Evolutionary conservation across 2,888 invertebrate genomes (phyloP), one percentile per base, ranked within the genome.

Genomic region (Eustalomyia histrio): DNA sequence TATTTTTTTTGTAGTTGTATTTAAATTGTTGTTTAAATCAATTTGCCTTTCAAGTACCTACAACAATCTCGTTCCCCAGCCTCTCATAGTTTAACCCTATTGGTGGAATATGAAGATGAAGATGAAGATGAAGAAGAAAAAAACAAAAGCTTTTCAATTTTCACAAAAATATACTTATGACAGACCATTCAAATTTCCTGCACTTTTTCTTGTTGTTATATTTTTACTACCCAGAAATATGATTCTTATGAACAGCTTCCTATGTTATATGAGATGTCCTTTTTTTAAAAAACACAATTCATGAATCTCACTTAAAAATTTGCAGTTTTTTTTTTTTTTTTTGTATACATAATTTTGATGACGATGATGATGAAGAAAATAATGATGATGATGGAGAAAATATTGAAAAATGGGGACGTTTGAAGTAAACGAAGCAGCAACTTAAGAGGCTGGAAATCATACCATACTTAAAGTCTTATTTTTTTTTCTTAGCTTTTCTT

Each of bases 101-200:
- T 73, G 53, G 65, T 64, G 21, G 50, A n/a, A 21, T n/a, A 55
- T 55, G 55, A 8, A 17, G 14, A 43, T 12, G n/a, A n/a, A n/a
- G n/a, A n/a, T n/a, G n/a, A n/a, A n/a, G n/a, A n/a, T 14, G 5
- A 24, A 50, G 9, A 5, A 17, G 21, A 57, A 29, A 60, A 63
- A 73, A 71, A 55, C 65, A 71, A 76, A 81, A 72, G 69, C 74
- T 81, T 81, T 81, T 81, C 78, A 81, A 78, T 81, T 81, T 78
- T 71, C 74, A 57, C 39, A 74, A 81, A 78, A 76, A 76, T 71
- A 71, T 75, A 61, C 78, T 81, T 71, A 78, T 81, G 81, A 78
- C 81, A 81, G 78, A 81, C 83, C 83, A 83, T 84, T 82, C 84
- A 83, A 84, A 84, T 84, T 84, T 84, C 83, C 83, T 80, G 79